phyloP scores from a whole-genome alignment of 2,888 invertebrate species.

The Congeria kusceri region DNA sequence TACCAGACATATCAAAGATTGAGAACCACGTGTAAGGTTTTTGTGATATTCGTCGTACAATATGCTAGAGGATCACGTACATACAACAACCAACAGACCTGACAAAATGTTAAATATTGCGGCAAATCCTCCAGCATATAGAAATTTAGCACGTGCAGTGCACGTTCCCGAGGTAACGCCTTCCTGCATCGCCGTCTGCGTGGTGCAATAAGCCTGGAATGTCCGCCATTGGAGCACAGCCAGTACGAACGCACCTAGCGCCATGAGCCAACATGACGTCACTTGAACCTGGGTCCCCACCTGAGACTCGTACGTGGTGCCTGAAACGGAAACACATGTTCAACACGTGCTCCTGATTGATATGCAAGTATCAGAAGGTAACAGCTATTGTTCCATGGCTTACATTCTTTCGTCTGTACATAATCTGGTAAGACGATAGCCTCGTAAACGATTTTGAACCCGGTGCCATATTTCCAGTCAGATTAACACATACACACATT shows the following conservation, averaged over 20 bases:
- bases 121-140: slow-evolving; percentile 47
- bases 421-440: no score
- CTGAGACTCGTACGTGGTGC: slow-evolving; percentile 20
- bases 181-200: slow-evolving; percentile 24
- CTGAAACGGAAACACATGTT: slow-evolving; percentile 19
- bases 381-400: no score
- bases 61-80: neutral
- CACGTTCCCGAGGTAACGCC: slow-evolving; percentile 36
- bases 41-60: neutral
- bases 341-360: neutral
- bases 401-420: no score
- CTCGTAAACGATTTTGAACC: no score
- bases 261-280: slow-evolving; percentile 33
- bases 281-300: slow-evolving; percentile 43
- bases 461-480: no score
- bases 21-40: neutral
- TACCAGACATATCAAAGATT: neutral
- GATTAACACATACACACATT: no score
- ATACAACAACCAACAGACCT: slow-evolving; percentile 38
- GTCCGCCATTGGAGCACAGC: slow-evolving; percentile 40
- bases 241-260: slow-evolving; percentile 35
- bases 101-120: slow-evolving; percentile 49
- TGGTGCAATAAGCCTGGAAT: slow-evolving; percentile 37
- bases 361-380: no score
- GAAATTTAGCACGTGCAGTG: slow-evolving; percentile 43